Conservation (phyloP, 2,888 invertebrate species). For the Resseliella maxima region DNA sequence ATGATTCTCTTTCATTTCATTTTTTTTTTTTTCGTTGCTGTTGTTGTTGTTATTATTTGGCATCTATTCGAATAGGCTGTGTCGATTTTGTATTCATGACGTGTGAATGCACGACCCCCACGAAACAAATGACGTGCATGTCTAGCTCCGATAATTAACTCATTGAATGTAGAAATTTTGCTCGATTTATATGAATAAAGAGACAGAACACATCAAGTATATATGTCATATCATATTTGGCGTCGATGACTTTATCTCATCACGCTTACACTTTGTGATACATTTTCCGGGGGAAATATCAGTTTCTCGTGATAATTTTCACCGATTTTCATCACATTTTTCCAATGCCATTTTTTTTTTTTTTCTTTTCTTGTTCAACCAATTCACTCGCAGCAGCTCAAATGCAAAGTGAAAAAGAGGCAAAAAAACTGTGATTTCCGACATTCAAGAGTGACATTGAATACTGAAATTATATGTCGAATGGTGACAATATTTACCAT, state of each 20-base stretch:
- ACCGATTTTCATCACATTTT: neutral
- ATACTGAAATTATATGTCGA: too few relatives aligned
- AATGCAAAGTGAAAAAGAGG: too few relatives aligned
- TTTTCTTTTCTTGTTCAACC: neutral
- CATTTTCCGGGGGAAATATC: neutral
- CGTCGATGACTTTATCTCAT: neutral
- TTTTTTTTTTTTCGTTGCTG: neutral
- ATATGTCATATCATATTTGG: neutral
- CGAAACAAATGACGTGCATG: slow-evolving; percentile 36
- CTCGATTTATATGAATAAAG: too few relatives aligned
- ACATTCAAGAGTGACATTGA: neutral
- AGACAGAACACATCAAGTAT: neutral
- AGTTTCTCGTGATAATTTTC: neutral
- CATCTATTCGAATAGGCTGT: neutral
- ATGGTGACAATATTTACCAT: too few relatives aligned
- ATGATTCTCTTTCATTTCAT: neutral
- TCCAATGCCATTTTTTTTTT: neutral
- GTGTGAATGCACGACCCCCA: neutral
- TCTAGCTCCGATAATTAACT: slow-evolving; percentile 37
- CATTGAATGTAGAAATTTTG: neutral
- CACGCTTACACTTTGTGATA: neutral
- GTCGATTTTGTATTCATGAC: slow-evolving; percentile 25
- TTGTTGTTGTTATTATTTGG: neutral
- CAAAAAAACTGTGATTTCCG: neutral
- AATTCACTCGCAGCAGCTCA: too few relatives aligned